These are phyloP conservation scores for Phengaris arion DNA, from an alignment of 2,888 invertebrate genomes.

Conservation along the genomic window DNA sequence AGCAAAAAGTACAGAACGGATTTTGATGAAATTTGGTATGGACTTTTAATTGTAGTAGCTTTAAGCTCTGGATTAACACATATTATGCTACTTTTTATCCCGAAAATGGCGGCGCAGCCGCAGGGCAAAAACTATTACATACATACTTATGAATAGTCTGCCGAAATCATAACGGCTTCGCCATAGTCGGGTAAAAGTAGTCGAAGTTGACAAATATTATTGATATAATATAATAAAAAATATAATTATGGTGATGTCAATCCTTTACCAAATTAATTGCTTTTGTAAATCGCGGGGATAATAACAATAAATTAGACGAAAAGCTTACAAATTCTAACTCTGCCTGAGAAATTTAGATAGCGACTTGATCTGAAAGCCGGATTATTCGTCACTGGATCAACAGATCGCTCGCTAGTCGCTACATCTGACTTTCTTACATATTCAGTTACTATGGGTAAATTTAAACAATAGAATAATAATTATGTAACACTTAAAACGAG, in stretches of 20 bases:
- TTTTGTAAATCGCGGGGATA: slow-evolving; percentile 15
- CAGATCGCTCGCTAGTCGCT: slow-evolving; percentile 37
- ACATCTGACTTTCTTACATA: neutral
- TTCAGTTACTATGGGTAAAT: neutral
- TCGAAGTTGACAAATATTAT: neutral
- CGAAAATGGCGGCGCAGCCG: too few species aligned
- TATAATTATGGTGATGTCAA: slow-evolving; percentile 1
- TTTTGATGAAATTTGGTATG: too few species aligned
- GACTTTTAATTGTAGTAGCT: too few species aligned
- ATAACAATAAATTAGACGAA: slow-evolving; percentile 26
- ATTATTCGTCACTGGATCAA: slow-evolving; percentile 45
- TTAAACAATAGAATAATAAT: neutral
- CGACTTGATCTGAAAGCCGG: slow-evolving; percentile 2
- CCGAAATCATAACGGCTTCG: too few species aligned
- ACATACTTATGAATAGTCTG: too few species aligned
- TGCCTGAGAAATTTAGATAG: slow-evolving; percentile 22
- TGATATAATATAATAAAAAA: neutral
- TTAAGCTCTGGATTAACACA: too few species aligned
- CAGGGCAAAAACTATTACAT: too few species aligned
- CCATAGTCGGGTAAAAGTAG: too few species aligned
- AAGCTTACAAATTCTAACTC: slow-evolving; percentile 14
- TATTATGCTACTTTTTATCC: too few species aligned
- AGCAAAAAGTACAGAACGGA: too few species aligned
- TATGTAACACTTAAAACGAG: too few species aligned
- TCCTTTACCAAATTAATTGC: slow-evolving; percentile 17